phyloP scores from a whole-genome alignment of 2,797 vertebrate genomes.

The Poeciliopsis gracilis region DNA sequence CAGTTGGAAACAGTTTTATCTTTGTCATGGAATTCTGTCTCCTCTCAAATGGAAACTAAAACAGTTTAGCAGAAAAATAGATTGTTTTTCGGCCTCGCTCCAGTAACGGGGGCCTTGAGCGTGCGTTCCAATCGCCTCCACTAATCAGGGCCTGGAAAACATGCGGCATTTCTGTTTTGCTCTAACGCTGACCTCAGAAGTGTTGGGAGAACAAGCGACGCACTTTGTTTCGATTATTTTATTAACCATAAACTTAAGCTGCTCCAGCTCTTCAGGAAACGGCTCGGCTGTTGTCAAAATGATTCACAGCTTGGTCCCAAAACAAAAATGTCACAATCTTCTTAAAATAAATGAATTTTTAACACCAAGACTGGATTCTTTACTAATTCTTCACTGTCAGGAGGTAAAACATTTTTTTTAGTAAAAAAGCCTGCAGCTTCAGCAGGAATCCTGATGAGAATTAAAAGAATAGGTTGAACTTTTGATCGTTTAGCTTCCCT shows the following conservation, averaged over 20 bases:
- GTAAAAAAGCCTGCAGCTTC: too few relatives aligned
- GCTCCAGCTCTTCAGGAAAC: too few relatives aligned
- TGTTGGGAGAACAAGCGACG: not conserved
- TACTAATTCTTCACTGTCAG: too few relatives aligned
- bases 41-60: not conserved
- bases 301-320: not conserved
- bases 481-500: too few relatives aligned
- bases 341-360: too few relatives aligned
- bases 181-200: not conserved
- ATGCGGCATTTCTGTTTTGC: not conserved
- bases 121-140: not conserved
- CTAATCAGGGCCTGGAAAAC: not conserved
- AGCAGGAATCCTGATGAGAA: too few relatives aligned
- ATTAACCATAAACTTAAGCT: not conserved
- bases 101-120: not conserved
- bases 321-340: not conserved
- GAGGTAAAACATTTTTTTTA: too few relatives aligned
- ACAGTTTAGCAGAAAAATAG: not conserved
- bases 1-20: not conserved
- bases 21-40: not conserved
- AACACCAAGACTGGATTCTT: too few relatives aligned
- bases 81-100: slow-evolving; percentile 1
- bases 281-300: not conserved
- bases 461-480: too few relatives aligned
- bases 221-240: not conserved